These are phyloP conservation scores for Pao palembangensis DNA, from an alignment of 2,113 vertebrate species.

Conservation along the genomic window DNA sequence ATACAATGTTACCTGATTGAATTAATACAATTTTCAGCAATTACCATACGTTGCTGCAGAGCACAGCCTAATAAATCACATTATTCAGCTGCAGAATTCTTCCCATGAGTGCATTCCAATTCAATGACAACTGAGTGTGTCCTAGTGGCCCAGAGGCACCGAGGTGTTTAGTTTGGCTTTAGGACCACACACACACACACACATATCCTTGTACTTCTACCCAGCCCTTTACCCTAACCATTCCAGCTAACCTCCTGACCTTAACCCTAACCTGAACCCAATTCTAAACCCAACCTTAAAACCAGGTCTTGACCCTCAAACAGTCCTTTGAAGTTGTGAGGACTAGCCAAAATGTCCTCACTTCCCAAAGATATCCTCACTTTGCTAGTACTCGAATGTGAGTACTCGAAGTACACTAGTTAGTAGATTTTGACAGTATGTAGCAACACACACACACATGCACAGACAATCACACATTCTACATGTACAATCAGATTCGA, in stretches of 20 bases:
- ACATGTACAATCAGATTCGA: conserved; percentile 2
- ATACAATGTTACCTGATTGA: conserved; percentile 57
- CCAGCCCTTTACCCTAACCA: too few relatives aligned
- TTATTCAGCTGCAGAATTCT: conserved; percentile 53
- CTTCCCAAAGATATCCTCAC: too few relatives aligned
- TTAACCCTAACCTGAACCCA: too few relatives aligned
- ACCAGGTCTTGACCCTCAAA: too few relatives aligned
- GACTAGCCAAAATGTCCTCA: too few relatives aligned
- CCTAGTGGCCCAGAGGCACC: conserved; percentile 47
- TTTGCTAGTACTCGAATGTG: too few relatives aligned
- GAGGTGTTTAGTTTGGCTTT: conserved; percentile 55
- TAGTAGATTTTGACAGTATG: too few relatives aligned
- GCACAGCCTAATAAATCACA: conserved; percentile 61
- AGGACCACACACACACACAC: conserved; percentile 19
- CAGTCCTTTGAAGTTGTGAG: too few relatives aligned
- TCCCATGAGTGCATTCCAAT: conserved; percentile 61
- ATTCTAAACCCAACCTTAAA: too few relatives aligned
- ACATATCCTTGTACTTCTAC: too few relatives aligned
- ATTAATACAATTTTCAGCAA: conserved; percentile 57
- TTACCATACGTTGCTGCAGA: conserved; percentile 61
- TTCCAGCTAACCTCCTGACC: too few relatives aligned
- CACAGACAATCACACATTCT: conserved; percentile 25
- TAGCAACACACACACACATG: background rate
- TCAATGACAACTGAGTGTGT: conserved; percentile 61
- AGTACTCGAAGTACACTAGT: too few relatives aligned